phyloP scores from a whole-genome alignment of 1,140 invertebrate species.

The Cylas formicarius region DNA sequence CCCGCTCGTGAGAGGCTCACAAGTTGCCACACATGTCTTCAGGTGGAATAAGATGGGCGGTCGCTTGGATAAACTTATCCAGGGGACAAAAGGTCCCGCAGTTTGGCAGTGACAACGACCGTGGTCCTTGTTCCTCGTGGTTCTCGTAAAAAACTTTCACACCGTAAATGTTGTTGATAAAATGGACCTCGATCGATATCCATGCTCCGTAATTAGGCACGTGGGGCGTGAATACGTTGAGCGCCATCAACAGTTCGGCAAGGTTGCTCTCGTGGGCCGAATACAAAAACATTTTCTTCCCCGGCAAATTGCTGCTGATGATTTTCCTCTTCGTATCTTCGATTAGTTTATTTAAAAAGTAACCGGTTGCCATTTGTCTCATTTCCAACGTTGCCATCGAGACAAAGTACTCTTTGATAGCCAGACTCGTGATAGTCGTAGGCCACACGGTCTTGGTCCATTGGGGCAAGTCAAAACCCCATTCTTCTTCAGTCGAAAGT shows the following conservation, averaged over 20 bases:
- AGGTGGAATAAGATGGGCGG: no score
- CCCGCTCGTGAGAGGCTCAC: no score
- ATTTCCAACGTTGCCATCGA: slow-evolving; percentile 13
- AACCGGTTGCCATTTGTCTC: slow-evolving; percentile 27
- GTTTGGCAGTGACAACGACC: slow-evolving; percentile 25
- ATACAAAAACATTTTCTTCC: slow-evolving; percentile 58
- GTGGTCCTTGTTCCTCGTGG: slow-evolving; percentile 13
- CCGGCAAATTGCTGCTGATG: slow-evolving; percentile 43
- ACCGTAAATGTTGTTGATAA: slow-evolving; percentile 15
- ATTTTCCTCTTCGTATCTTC: slow-evolving; percentile 48
- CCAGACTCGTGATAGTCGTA: slow-evolving; percentile 47
- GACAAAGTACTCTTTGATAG: slow-evolving; percentile 28
- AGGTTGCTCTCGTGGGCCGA: slow-evolving; percentile 68
- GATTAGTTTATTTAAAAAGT: slow-evolving; percentile 54
- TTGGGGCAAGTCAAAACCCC: slow-evolving; percentile 49
- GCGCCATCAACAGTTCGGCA: slow-evolving; percentile 53
- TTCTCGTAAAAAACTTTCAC: slow-evolving; percentile 25
- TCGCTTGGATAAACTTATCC: slow-evolving; percentile 35
- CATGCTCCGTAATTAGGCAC: slow-evolving; percentile 49
- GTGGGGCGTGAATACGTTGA: slow-evolving; percentile 61
- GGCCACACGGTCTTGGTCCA: slow-evolving; percentile 55
- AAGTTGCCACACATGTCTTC: no score
- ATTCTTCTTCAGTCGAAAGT: slow-evolving; percentile 33
- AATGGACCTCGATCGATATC: slow-evolving; percentile 25
- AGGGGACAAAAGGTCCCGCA: slow-evolving; percentile 34